These are phyloP conservation scores for Chauna torquata DNA, from an alignment of 2,113 vertebrate genomes.

Conservation along the genomic window DNA sequence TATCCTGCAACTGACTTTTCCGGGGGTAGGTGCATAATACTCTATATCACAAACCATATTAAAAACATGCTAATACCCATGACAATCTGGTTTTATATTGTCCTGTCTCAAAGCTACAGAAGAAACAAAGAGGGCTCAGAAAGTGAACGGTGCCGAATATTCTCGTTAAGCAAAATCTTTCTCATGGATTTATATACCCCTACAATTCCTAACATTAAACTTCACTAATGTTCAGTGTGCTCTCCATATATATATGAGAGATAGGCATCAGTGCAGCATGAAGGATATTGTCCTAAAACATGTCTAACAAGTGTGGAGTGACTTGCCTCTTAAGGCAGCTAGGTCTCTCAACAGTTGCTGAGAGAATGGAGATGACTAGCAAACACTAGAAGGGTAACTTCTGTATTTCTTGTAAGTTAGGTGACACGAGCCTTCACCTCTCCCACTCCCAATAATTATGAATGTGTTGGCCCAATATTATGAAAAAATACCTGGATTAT, in stretches of 20 bases:
- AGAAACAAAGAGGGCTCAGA: not conserved
- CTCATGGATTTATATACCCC: not conserved
- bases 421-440: not conserved
- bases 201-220: not conserved
- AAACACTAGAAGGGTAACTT: not conserved
- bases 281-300: not conserved
- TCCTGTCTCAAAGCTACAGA: not conserved
- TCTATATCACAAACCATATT: fast-evolving
- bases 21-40: not conserved
- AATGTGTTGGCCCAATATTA: no score
- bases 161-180: not conserved
- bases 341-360: not conserved
- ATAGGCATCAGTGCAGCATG: not conserved
- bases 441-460: no score
- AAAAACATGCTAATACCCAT: not conserved
- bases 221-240: not conserved
- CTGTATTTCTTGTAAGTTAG: not conserved
- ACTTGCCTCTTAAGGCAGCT: not conserved
- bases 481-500: not conserved
- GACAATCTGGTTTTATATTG: not conserved
- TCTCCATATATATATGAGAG: not conserved
- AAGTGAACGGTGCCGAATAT: not conserved
- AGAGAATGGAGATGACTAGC: not conserved
- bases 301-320: not conserved
- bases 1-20: not conserved